Evolutionary conservation across 2,113 vertebrate species (phyloP), one percentile per base, ranked within the genome.

Genomic region (Ictidomys tridecemlineatus): DNA sequence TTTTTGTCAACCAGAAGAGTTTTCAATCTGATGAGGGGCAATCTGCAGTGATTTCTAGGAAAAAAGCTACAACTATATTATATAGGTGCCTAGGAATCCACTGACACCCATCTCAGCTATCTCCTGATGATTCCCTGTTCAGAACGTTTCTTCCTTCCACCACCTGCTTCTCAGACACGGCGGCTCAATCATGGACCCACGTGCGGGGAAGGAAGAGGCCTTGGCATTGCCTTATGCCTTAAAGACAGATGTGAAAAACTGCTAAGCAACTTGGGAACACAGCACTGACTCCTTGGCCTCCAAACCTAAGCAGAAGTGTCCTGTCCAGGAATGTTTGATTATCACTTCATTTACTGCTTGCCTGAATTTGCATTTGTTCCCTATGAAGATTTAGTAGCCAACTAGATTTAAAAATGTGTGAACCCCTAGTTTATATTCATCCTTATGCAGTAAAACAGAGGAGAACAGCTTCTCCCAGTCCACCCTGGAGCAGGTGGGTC

Each of bases 391-490:
- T 58, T 22, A 58, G 56, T 58, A 58, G 20, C 26, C 24, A 78
- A 13, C 26, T 48, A 58, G 8, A 30, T 51, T 22, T 56, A 34
- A 93, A 45, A 74, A 34, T 42, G 11, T 10, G 2, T 42, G 56
- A 20, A 8, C 5, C 34, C 42, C 39, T 95, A 56, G 94, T 0
- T 0, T 18, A 28, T 48, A 2, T 96, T 95, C 37, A 5, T 93
- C 79, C 26, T 45, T 70, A 37, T 0, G 0, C 97, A 99, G 98
- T 98, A 56, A 99, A 99, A 96, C 83, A 73, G 87, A 99, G 93
- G 99, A 99, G 18, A 99, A 99, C 97, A 99, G 98, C 96, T 98
- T 99, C 94, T 99, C 99, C 0, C 94, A 98, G 97, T 97, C 97
- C 53, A 98, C 98, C 63, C 89, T 99, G 97, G 98, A 99, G 67